Percentiles rank a stretch among this genome's conserved stretches.
Evolutionary conservation across 2,888 invertebrate genomes (phyloP).

Genomic region (Ornithoptera priamus): DNA sequence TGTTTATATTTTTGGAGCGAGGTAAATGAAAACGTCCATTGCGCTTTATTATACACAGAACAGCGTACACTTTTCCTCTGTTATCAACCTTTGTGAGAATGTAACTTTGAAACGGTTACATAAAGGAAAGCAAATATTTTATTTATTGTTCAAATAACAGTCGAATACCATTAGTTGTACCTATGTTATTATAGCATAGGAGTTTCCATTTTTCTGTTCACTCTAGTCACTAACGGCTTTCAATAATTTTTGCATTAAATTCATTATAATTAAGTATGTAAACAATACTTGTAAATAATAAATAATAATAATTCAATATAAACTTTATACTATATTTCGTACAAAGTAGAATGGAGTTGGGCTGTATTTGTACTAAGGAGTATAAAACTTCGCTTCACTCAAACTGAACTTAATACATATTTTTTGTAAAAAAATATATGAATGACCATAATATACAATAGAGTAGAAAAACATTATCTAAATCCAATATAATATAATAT

Average conservation of each 20-base stretch:
- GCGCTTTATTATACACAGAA: neutral
- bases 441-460: neutral
- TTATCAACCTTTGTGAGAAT: conserved; percentile 1
- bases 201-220: too few species aligned
- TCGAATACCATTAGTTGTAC: neutral
- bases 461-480: neutral
- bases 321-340: too few species aligned
- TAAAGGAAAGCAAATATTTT: too few species aligned
- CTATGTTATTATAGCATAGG: neutral
- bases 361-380: too few species aligned
- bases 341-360: too few species aligned
- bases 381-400: neutral
- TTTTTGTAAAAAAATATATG: neutral
- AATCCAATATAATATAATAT: neutral
- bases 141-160: neutral
- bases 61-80: neutral
- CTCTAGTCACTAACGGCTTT: too few species aligned
- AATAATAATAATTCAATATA: too few species aligned
- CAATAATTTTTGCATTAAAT: too few species aligned
- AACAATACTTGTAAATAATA: too few species aligned
- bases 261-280: too few species aligned
- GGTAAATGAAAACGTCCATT: neutral
- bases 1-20: neutral
- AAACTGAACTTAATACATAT: neutral
- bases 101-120: neutral